Evolutionary conservation across 2,797 vertebrate genomes (phyloP).

Genomic region (Neostethus bicornis): DNA sequence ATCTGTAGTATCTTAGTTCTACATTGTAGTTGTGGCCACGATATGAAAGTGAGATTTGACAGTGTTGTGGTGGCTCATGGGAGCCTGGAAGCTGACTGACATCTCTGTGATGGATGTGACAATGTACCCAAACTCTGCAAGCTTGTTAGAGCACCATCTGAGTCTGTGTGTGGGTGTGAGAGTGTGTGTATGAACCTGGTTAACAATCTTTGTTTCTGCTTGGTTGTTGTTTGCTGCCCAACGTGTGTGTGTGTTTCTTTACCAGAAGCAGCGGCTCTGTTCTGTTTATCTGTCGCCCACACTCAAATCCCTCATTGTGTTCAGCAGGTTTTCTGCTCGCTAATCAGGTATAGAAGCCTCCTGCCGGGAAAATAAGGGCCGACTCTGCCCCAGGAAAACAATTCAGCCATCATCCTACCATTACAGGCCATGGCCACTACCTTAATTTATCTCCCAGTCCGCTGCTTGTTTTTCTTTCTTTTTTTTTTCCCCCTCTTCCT

Average conservation of each 20-base stretch:
- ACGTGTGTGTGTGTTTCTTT: conserved; percentile 30
- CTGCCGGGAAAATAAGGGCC: conserved; percentile 60
- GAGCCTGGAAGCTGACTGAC: conserved; percentile 14
- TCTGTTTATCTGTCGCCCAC: conserved; percentile 48
- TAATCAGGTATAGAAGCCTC: conserved; percentile 69
- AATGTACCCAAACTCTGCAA: conserved; percentile 32
- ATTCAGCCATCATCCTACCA: conserved; percentile 62
- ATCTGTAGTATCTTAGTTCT: neutral
- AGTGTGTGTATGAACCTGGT: conserved; percentile 9
- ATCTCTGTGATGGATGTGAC: conserved; percentile 31
- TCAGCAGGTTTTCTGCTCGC: conserved; percentile 55
- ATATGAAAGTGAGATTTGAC: conserved; percentile 10
- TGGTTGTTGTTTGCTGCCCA: conserved; percentile 19
- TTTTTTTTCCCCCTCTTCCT: too few species aligned
- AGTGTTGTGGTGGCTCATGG: conserved; percentile 14
- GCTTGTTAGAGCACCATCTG: conserved; percentile 36
- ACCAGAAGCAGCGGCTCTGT: conserved; percentile 40
- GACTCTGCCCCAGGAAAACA: conserved; percentile 60
- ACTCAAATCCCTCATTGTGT: conserved; percentile 30
- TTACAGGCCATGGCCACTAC: conserved; percentile 45
- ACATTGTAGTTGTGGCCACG: conserved; percentile 4
- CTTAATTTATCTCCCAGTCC: conserved; percentile 67
- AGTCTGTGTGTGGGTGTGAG: conserved; percentile 11
- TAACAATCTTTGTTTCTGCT: conserved; percentile 4
- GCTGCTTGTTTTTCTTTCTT: conserved; percentile 6